Percentiles rank a stretch among this genome's conserved stretches.
phyloP scores from a whole-genome alignment of 2,113 vertebrate species.

The Ageneiosus marmoratus region DNA sequence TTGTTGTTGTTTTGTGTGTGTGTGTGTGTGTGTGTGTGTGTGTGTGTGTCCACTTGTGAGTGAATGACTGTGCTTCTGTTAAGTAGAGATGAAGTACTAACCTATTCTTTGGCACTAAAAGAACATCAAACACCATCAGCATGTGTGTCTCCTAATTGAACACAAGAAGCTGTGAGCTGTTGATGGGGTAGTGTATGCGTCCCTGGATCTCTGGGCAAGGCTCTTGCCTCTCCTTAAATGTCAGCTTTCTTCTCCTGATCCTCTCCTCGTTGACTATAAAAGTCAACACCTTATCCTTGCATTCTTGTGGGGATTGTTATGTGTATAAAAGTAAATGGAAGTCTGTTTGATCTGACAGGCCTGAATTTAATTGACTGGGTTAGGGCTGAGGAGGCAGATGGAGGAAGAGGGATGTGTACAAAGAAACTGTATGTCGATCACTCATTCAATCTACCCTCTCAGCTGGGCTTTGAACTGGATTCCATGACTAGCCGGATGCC shows the following conservation, averaged over 20 bases:
- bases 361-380: conserved; percentile 69
- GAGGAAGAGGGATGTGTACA: conserved; percentile 49
- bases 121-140: conserved; percentile 61
- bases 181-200: conserved; percentile 49
- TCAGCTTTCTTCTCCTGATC: conserved; percentile 63
- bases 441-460: conserved; percentile 27
- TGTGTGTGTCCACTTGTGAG: conserved; percentile 7
- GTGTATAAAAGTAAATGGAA: conserved; percentile 50
- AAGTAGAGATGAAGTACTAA: conserved; percentile 40
- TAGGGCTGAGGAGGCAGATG: conserved; percentile 57
- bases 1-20: conserved; percentile 8
- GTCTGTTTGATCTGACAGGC: conserved; percentile 70
- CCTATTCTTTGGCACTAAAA: conserved; percentile 50
- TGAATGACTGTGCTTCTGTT: conserved; percentile 1
- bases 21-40: conserved; percentile 28
- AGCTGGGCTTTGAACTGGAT: conserved; percentile 16
- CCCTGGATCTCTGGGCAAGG: conserved; percentile 52
- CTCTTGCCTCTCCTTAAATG: conserved; percentile 57
- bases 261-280: conserved; percentile 54
- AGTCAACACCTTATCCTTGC: conserved; percentile 48
- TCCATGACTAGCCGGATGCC: conserved; percentile 17
- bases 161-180: conserved; percentile 42
- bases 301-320: conserved; percentile 60
- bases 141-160: conserved; percentile 58
- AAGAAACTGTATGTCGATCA: conserved; percentile 37